A percentile compares a stretch with the other conserved stretches of the same genome.
Conservation (phyloP, 2,113 vertebrate species). For the Otus sunia region DNA sequence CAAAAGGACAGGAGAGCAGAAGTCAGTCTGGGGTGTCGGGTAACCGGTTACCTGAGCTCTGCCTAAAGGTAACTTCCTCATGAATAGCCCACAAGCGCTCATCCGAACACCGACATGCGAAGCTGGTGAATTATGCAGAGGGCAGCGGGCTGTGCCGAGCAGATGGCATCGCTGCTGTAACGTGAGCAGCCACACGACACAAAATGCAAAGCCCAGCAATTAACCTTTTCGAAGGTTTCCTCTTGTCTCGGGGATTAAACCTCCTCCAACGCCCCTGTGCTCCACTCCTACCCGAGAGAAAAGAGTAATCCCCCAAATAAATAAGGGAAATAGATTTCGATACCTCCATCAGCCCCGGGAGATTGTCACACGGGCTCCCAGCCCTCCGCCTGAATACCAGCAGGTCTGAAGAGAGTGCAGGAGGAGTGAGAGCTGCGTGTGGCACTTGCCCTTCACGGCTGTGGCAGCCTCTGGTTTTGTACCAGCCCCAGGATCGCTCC, state of each 20-base stretch:
- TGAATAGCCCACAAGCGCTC: constrained; percentile 57
- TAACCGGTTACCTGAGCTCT: constrained; percentile 70
- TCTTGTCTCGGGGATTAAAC: constrained; percentile 58
- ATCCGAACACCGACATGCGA: not conserved
- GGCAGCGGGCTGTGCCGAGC: not conserved
- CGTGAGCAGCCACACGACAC: constrained; percentile 25
- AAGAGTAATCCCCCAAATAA: constrained; percentile 38
- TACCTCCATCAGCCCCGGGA: not conserved
- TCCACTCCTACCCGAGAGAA: constrained; percentile 7
- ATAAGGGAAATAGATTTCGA: not conserved
- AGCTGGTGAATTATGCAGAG: constrained; percentile 75
- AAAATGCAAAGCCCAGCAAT: constrained; percentile 59
- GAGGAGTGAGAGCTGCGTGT: not conserved
- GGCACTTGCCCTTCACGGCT: not conserved
- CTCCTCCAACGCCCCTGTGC: not conserved
- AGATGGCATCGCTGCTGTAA: constrained; percentile 71
- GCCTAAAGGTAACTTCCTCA: constrained; percentile 66
- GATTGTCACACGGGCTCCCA: not conserved
- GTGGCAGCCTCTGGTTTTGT: not conserved
- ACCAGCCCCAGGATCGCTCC: fast-evolving
- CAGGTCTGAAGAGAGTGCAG: not conserved
- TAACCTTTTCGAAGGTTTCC: constrained; percentile 64
- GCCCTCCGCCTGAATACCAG: not conserved
- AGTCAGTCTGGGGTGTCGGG: constrained; percentile 54
- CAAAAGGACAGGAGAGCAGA: constrained; percentile 65